phyloP scores from a whole-genome alignment of 2,888 invertebrate genomes.

The Tenthredo notha region DNA sequence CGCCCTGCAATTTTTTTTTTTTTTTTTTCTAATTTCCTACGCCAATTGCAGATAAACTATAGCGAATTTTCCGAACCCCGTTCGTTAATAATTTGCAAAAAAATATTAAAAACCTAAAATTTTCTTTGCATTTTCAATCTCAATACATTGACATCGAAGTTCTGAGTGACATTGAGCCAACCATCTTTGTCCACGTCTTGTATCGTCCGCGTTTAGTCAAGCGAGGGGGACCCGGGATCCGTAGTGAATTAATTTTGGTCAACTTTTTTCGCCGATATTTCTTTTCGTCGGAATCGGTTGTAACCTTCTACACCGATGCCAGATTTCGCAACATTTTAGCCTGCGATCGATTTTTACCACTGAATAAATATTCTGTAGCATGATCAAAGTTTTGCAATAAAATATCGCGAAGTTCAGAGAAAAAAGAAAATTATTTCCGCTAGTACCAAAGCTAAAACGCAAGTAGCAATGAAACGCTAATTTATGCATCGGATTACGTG shows the following conservation, averaged over 20 bases:
- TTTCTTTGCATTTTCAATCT: not conserved
- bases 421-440: not conserved
- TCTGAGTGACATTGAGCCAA: not conserved
- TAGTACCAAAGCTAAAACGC: not conserved
- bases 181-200: slow-evolving; percentile 21
- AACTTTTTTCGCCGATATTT: slow-evolving; percentile 31
- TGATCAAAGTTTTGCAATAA: not conserved
- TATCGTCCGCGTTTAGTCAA: not conserved
- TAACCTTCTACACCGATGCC: slow-evolving; percentile 5
- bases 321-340: not conserved
- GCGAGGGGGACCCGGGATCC: slow-evolving; percentile 10
- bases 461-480: not conserved
- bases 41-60: too few species aligned
- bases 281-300: slow-evolving; percentile 1
- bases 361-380: not conserved
- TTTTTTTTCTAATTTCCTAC: too few species aligned
- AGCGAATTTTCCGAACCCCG: too few species aligned
- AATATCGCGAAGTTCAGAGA: not conserved
- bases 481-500: not conserved
- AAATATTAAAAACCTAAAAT: not conserved
- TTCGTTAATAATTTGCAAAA: not conserved
- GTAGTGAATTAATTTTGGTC: slow-evolving; percentile 38
- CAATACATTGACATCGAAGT: not conserved
- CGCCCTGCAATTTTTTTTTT: too few species aligned
- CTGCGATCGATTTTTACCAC: not conserved